Evolutionary conservation across 2,888 invertebrate species (phyloP), one percentile per base, ranked within the genome.

Genomic region (Zelleria hepariella): DNA sequence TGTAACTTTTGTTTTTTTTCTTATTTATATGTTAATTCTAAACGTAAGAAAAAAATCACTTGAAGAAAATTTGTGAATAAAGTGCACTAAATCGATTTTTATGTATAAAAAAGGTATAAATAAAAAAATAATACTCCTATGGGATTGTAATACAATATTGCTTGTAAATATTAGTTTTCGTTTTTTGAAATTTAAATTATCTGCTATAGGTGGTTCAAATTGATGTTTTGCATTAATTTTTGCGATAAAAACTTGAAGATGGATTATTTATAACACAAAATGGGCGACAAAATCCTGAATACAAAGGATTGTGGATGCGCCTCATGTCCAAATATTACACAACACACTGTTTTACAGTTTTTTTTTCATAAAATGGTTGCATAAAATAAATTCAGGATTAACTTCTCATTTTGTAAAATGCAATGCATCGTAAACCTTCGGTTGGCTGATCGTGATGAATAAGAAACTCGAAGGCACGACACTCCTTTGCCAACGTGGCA

Each of bases 31-130:
- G 58, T 56, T 63, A 60, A 49, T 61, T 60, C 60, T 60, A 60
- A 64, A 63, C 54, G 59, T 74, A 74, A 71, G 68, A 76, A 80
- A 81, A 57, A 54, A 61, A 59, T 51, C 58, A 42, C 47, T 42
- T 42, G 15, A 42, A 15, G 32, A 42, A 42, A 24, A 54, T 54
- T 67, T 86, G 85, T 86, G 86, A 83, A 86, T 86, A 86, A 71
- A 68, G 64, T 72, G 84, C 86, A 86, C 86, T 70, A 71, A 57
- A 42, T 15, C 32, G 71, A 64, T 62, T 69, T 80, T 78, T 79
- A 77, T 84, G 77, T 84, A 80, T 75, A 79, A 78, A 74, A 72
- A 58, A 48, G 7, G 7, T 24, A 21, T 32, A 42, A 10, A 6
- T 7, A 21, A 47, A 71, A 66, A 64, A 73, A 73, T 76, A 67